Evolutionary conservation across 2,113 vertebrate species (phyloP).

Genomic region (Labrus mixtus): DNA sequence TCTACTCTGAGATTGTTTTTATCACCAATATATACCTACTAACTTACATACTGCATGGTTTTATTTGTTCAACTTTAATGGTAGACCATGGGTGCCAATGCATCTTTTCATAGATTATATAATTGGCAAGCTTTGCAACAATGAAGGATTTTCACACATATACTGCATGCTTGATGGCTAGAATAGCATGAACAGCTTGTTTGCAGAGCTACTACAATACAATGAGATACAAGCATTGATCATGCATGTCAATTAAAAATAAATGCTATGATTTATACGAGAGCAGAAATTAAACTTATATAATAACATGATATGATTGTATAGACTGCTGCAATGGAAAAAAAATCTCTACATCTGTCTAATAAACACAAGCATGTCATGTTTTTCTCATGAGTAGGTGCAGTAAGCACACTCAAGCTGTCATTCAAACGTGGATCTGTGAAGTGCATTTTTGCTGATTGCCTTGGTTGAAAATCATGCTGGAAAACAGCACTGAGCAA

Average conservation of each 20-base stretch:
- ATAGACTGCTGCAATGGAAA: constrained; percentile 11
- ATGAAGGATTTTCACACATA: neutral
- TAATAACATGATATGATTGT: constrained; percentile 12
- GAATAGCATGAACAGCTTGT: neutral
- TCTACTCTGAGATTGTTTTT: too few species aligned
- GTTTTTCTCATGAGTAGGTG: constrained; percentile 33
- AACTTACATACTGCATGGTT: too few species aligned
- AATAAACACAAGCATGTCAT: constrained; percentile 1
- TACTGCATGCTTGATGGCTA: neutral
- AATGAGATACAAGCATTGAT: constrained; percentile 16
- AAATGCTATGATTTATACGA: constrained; percentile 14
- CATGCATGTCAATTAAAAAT: constrained; percentile 45
- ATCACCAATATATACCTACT: too few species aligned
- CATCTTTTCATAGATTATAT: too few species aligned
- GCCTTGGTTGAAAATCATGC: constrained; percentile 76
- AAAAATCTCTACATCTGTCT: constrained; percentile 8
- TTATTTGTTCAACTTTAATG: too few species aligned
- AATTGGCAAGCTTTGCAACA: neutral
- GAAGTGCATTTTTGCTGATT: constrained; percentile 47
- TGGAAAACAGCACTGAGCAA: constrained; percentile 80
- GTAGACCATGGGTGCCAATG: neutral
- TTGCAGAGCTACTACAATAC: neutral
- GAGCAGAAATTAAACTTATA: constrained; percentile 13
- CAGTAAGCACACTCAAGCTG: constrained; percentile 32
- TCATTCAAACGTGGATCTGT: constrained; percentile 30